These are phyloP conservation scores for Notamacropus eugenii DNA, from an alignment of 2,797 vertebrate genomes.

Conservation along the genomic window DNA sequence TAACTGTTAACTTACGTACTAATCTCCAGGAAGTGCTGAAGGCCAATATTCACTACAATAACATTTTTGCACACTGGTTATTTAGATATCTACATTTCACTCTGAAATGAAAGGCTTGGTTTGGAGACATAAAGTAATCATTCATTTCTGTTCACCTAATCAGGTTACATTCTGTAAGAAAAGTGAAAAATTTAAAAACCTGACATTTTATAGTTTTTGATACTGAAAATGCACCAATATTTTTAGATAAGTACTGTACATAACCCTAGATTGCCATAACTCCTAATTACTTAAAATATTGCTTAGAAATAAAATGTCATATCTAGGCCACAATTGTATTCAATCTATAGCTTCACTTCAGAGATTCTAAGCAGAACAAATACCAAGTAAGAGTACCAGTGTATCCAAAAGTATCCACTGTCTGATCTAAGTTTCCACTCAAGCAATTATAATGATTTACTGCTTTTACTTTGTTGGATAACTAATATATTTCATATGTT, in stretches of 20 bases:
- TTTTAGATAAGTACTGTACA: background rate
- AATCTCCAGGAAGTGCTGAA: slow-evolving; percentile 49
- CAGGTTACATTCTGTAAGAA: background rate
- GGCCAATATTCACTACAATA: slow-evolving; percentile 16
- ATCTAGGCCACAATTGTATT: background rate
- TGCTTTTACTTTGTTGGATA: background rate
- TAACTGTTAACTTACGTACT: background rate
- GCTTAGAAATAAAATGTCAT: background rate
- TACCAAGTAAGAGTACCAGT: slow-evolving; percentile 28
- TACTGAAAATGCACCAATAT: background rate
- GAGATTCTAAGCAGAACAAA: background rate
- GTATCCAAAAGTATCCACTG: slow-evolving; percentile 1
- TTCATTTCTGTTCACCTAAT: background rate
- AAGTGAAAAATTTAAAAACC: background rate
- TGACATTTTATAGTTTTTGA: background rate
- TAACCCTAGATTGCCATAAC: background rate
- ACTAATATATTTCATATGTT: slow-evolving; percentile 11
- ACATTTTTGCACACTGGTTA: slow-evolving; percentile 24
- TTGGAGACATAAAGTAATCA: background rate
- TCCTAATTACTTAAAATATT: background rate
- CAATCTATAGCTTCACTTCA: background rate
- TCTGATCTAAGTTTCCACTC: slow-evolving; percentile 13
- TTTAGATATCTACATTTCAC: background rate
- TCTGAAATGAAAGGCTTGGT: background rate
- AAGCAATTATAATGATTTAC: slow-evolving; percentile 11